Evolutionary conservation across 2,888 invertebrate species (phyloP).

Genomic region (Pyrrhosoma nymphula): DNA sequence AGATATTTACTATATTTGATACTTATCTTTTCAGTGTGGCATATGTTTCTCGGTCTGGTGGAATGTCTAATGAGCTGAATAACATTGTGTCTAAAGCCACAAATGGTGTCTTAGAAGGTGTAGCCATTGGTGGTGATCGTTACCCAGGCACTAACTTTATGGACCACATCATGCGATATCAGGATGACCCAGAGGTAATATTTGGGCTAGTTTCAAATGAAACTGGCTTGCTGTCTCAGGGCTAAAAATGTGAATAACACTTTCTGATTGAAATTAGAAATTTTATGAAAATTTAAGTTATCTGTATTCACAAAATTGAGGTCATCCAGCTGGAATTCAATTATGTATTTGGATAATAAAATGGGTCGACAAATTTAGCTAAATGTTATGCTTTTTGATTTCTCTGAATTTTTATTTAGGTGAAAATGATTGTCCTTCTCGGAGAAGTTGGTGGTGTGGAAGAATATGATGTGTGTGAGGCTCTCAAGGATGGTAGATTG

Average conservation of each 20-base stretch:
- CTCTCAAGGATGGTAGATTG: slow-evolving; percentile 88
- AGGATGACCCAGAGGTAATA: slow-evolving; percentile 82
- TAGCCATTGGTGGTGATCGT: slow-evolving; percentile 98
- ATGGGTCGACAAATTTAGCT: neutral
- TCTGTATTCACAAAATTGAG: slow-evolving; percentile 74
- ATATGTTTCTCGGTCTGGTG: slow-evolving; percentile 98
- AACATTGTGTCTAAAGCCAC: slow-evolving; percentile 98
- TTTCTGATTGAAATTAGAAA: too few species aligned
- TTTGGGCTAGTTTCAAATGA: slow-evolving; percentile 72
- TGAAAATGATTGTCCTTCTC: slow-evolving; percentile 96
- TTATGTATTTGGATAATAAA: neutral
- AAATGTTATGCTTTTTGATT: neutral
- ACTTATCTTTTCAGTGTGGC: slow-evolving; percentile 86
- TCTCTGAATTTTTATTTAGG: slow-evolving; percentile 77
- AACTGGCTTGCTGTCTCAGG: neutral
- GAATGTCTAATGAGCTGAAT: slow-evolving; percentile 99
- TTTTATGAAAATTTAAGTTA: too few species aligned
- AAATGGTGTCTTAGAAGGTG: slow-evolving; percentile 98
- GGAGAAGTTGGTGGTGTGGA: slow-evolving; percentile 99
- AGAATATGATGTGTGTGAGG: slow-evolving; percentile 97
- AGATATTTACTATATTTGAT: neutral
- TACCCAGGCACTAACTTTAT: slow-evolving; percentile 99
- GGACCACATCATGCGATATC: slow-evolving; percentile 94
- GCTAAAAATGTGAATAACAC: neutral
- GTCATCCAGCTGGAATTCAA: slow-evolving; percentile 71